Evolutionary conservation across 2,797 vertebrate genomes (phyloP).

Genomic region (Sylvia borin): DNA sequence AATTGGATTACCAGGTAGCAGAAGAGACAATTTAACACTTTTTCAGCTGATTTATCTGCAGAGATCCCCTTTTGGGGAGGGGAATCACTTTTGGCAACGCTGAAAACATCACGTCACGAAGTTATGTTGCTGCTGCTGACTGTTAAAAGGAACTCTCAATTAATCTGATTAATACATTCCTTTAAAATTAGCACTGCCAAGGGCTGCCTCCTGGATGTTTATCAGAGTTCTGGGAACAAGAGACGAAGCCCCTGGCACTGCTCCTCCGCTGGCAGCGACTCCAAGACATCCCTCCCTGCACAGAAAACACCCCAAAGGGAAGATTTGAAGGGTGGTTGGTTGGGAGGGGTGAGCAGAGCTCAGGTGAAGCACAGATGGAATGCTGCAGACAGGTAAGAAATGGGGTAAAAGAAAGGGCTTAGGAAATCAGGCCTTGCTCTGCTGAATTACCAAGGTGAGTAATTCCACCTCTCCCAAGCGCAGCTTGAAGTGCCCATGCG

Average conservation of each 20-base stretch:
- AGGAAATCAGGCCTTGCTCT: neutral
- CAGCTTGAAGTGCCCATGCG: neutral
- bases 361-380: fast-evolving
- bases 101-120: neutral
- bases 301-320: neutral
- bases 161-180: constrained; percentile 33
- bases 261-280: neutral
- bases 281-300: neutral
- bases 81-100: neutral
- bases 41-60: constrained; percentile 44
- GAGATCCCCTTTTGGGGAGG: constrained; percentile 15
- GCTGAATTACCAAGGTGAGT: neutral
- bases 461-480: too few relatives aligned
- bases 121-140: constrained; percentile 11
- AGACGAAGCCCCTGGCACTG: neutral
- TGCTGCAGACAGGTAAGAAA: neutral
- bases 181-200: constrained; percentile 17
- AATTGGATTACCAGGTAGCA: constrained; percentile 75
- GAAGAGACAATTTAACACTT: constrained; percentile 64
- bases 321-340: neutral
- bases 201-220: constrained; percentile 26
- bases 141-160: constrained; percentile 33
- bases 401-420: neutral
- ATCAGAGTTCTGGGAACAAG: neutral
- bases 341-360: neutral